phyloP scores from a whole-genome alignment of 2,797 vertebrate species.

The Paramormyrops hopkinsi region DNA sequence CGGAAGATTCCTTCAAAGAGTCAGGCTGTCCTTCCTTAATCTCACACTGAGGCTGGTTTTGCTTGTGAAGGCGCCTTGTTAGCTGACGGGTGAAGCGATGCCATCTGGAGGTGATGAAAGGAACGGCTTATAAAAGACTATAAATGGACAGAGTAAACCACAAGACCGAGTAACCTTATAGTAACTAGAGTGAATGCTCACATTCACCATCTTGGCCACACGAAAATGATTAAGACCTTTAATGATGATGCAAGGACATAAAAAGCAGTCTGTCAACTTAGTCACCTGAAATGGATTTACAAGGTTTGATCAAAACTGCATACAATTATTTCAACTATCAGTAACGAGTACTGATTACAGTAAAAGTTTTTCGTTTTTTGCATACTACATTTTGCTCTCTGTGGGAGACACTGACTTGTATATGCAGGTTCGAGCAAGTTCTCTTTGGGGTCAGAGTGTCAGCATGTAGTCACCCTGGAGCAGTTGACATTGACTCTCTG shows the following conservation, averaged over 20 bases:
- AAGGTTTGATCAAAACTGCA: background rate
- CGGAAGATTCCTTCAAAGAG: background rate
- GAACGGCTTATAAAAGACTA: background rate
- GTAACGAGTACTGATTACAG: background rate
- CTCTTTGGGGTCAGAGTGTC: background rate
- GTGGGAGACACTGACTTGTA: background rate
- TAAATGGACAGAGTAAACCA: background rate
- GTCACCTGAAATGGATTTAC: background rate
- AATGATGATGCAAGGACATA: background rate
- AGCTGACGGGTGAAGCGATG: conserved; percentile 51
- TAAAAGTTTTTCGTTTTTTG: background rate
- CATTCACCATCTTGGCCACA: background rate
- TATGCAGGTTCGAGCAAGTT: background rate
- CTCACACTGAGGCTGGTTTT: background rate
- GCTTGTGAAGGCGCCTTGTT: conserved; percentile 40
- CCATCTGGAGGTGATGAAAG: conserved; percentile 46
- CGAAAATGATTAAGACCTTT: background rate
- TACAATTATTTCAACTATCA: background rate
- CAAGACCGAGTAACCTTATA: background rate
- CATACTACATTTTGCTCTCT: background rate
- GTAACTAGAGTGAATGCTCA: background rate
- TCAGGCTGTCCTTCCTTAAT: background rate
- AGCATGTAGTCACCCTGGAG: background rate
- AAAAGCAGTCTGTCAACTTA: background rate
- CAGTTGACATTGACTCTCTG: background rate